Evolutionary conservation across 2,888 invertebrate genomes (phyloP).

Genomic region (Lasioglossum morio): DNA sequence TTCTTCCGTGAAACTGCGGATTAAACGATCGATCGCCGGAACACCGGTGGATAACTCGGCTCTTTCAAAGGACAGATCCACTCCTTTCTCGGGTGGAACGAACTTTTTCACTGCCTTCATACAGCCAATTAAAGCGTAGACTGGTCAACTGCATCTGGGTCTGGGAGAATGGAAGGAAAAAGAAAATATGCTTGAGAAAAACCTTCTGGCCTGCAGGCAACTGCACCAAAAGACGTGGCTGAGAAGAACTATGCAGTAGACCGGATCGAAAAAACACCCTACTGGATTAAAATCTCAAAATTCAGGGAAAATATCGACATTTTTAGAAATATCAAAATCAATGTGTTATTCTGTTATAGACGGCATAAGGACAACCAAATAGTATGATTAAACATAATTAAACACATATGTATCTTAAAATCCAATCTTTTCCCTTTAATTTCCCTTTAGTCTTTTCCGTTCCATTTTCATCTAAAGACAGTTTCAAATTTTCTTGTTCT

Average conservation of each 20-base stretch:
- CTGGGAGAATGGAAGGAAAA: neutral
- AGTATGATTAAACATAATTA: too few relatives aligned
- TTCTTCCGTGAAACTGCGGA: constrained; percentile 11
- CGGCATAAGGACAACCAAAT: too few relatives aligned
- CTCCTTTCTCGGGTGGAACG: neutral
- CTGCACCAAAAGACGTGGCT: neutral
- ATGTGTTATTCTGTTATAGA: too few relatives aligned
- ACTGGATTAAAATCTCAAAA: too few relatives aligned
- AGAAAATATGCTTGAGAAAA: neutral
- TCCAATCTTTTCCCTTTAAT: too few relatives aligned
- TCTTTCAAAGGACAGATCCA: neutral
- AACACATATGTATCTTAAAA: too few relatives aligned
- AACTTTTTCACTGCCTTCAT: neutral
- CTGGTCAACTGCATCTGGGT: neutral
- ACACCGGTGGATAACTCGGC: neutral
- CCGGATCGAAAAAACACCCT: too few relatives aligned
- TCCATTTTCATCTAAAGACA: too few relatives aligned
- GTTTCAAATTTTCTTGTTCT: too few relatives aligned
- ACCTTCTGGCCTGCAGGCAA: neutral
- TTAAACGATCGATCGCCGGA: constrained; percentile 2
- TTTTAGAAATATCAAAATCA: too few relatives aligned
- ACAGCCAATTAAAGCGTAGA: neutral
- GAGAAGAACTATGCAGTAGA: neutral
- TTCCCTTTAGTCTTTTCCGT: too few relatives aligned
- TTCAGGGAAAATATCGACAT: too few relatives aligned